Evolutionary conservation across 2,113 vertebrate genomes (phyloP).

Genomic region (Daphoenositta chrysoptera): DNA sequence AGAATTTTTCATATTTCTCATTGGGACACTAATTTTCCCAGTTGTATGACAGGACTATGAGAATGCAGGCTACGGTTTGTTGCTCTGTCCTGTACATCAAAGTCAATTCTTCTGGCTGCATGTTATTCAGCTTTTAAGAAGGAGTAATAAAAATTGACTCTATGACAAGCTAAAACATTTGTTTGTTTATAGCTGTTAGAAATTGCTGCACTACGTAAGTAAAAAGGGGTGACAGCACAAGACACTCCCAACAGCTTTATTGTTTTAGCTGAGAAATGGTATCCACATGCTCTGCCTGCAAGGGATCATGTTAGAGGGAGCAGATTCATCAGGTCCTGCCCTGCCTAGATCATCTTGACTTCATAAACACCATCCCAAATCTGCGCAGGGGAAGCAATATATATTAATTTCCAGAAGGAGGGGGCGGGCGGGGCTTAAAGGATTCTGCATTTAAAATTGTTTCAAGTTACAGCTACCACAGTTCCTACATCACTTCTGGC

Average conservation of each 20-base stretch:
- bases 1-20: neutral
- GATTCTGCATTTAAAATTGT: neutral
- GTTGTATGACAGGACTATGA: neutral
- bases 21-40: neutral
- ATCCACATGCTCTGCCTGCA: neutral
- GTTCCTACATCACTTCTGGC: neutral
- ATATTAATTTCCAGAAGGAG: neutral
- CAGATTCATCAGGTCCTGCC: neutral
- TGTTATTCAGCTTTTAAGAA: neutral
- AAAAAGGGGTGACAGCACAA: neutral
- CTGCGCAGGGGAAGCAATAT: neutral
- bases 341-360: neutral
- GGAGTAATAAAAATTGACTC: constrained; percentile 12
- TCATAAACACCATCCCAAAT: neutral
- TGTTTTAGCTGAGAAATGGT: neutral
- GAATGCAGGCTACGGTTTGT: neutral
- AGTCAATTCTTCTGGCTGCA: neutral
- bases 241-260: neutral
- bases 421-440: neutral
- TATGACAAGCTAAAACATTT: neutral
- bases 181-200: neutral
- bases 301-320: neutral
- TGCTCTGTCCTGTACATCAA: neutral
- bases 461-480: neutral
- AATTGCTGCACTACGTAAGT: neutral